Evolutionary conservation across 1,140 invertebrate species (phyloP), one percentile per base, ranked within the genome.

Genomic region (Drusus annulatus): DNA sequence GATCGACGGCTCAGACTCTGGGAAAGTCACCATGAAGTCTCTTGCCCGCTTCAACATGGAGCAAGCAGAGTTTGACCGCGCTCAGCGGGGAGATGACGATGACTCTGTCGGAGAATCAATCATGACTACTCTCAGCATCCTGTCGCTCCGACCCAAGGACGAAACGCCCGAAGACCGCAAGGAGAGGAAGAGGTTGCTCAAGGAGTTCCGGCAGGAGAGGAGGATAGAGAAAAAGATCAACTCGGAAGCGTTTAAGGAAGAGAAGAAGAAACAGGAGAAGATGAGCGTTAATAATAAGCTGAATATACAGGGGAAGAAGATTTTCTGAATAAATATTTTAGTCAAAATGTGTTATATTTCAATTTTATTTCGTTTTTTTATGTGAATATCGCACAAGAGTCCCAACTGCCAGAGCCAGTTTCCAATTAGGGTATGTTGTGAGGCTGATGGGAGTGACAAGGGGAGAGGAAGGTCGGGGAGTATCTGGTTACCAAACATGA

Each of bases 211-310:
- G 88, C 92, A 91, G 86, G 95, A 96, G 85, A 92, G 97, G 84
- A 91, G 97, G 86, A 85, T 93, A 77, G 97, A 98, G 86, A 95
- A 95, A 87, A 98, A 98, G 86, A 91, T 93, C 0, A 98, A 98
- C 86, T 93, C 92, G 23, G 87, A 93, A 78, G 96, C 96, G 0
- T 98, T 98, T 87, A 97, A 96, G 86, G 94, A 96, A 83, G 96
- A 98, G 86, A 94, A 95, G 88, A 96, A 95, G 85, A 87, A 92
- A 45, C 94, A 96, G 86, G 93, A 94, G 84, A 95, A 95, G 86
- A 93, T 95, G 74, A 87, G 92, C 80, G 88, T 95, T 76, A 96
- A 96, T 85, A 94, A 94, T 83, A 92, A 87, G 85, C 91, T 91
- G 84, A 95, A 95, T 87, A 86, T 94, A 81, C 93, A 95, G 87